phyloP scores from a whole-genome alignment of 2,797 vertebrate species.

The Pelobates cultripes region DNA sequence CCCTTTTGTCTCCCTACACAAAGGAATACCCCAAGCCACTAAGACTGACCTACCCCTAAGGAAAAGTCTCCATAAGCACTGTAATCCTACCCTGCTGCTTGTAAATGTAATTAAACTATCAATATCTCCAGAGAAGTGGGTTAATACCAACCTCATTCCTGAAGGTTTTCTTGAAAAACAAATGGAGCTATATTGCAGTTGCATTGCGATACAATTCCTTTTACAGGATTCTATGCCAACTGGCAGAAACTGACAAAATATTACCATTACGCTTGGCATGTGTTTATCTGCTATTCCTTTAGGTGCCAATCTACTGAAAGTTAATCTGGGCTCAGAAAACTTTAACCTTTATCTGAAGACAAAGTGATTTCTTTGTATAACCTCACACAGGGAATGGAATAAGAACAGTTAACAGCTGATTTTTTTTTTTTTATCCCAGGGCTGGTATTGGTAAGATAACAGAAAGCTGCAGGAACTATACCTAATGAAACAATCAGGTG shows the following conservation, averaged over 20 bases:
- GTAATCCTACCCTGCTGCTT: too few species aligned
- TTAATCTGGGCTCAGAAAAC: constrained; percentile 24
- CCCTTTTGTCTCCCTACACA: too few species aligned
- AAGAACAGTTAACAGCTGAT: not conserved
- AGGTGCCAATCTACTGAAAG: constrained; percentile 46
- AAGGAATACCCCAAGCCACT: too few species aligned
- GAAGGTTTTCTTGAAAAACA: not conserved
- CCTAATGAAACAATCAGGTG: constrained; percentile 10
- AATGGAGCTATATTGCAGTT: constrained; percentile 14
- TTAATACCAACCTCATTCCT: not conserved
- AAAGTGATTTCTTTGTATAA: constrained; percentile 28
- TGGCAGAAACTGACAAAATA: constrained; percentile 46
- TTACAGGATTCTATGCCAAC: constrained; percentile 32
- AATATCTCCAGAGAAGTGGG: not conserved
- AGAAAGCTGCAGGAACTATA: not conserved
- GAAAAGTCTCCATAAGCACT: too few species aligned
- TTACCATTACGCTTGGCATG: constrained; percentile 48
- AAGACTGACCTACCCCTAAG: too few species aligned
- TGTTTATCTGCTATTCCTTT: constrained; percentile 40
- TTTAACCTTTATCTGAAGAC: constrained; percentile 42
- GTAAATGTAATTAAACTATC: not conserved
- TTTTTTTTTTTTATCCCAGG: not conserved
- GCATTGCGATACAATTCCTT: constrained; percentile 30
- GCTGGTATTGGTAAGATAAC: not conserved
- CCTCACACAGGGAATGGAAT: constrained; percentile 6